A percentile compares a stretch with the other conserved stretches of the same genome.
phyloP scores from a whole-genome alignment of 2,113 vertebrate genomes.

The Caranx melampygus region DNA sequence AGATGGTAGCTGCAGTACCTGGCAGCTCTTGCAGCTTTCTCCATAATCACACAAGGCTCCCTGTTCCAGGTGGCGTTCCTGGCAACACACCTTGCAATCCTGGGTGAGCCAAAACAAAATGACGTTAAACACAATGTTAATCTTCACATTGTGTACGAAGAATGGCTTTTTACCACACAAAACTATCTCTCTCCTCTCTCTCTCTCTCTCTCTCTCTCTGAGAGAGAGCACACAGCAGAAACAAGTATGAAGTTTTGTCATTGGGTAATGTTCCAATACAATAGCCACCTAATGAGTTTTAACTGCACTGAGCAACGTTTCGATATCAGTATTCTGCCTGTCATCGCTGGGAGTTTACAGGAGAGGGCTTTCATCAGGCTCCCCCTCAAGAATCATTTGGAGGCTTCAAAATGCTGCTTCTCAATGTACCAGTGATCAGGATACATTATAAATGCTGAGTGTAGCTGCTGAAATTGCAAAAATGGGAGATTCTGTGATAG shows the following conservation, averaged over 20 bases:
- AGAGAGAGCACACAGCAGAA: neutral
- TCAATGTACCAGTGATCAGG: slow-evolving; percentile 8
- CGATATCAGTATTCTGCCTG: neutral
- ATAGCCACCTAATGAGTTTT: slow-evolving; percentile 1
- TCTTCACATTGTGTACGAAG: slow-evolving; percentile 33
- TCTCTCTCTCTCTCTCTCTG: too few species aligned
- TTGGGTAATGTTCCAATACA: neutral
- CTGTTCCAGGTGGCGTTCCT: slow-evolving; percentile 62
- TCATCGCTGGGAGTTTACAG: neutral
- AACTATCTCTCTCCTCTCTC: neutral
- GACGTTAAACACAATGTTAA: slow-evolving; percentile 50
- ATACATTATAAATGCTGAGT: slow-evolving; percentile 9
- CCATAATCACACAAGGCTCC: slow-evolving; percentile 47
- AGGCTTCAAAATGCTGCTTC: slow-evolving; percentile 5
- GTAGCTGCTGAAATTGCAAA: neutral
- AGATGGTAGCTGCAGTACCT: slow-evolving; percentile 40
- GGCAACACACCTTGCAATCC: slow-evolving; percentile 38
- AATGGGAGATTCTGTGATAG: slow-evolving; percentile 31
- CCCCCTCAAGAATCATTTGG: neutral
- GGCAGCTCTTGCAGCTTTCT: slow-evolving; percentile 43
- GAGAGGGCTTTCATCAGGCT: slow-evolving; percentile 29
- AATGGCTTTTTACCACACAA: slow-evolving; percentile 20
- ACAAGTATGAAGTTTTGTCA: slow-evolving; percentile 1
- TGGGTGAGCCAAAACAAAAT: slow-evolving; percentile 53
- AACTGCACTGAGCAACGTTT: neutral